A percentile compares a stretch with the other conserved stretches of the same genome.
Conservation (phyloP, 2,113 vertebrate species). For the Engystomops pustulosus region DNA sequence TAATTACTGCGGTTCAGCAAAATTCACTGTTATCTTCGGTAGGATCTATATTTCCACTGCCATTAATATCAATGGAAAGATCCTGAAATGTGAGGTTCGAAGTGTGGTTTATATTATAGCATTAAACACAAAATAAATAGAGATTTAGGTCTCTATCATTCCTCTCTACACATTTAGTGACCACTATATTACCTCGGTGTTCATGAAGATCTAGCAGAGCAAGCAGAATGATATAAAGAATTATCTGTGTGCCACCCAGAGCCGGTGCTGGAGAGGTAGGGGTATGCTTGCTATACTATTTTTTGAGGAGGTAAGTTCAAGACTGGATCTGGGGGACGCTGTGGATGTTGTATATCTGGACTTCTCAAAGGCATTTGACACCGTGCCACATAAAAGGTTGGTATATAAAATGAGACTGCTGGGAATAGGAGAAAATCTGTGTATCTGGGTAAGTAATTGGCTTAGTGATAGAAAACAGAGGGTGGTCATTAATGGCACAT, state of each 20-base stretch:
- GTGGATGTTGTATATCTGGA: too few species aligned
- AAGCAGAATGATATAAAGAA: background rate
- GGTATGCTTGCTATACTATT: too few species aligned
- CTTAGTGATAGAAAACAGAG: too few species aligned
- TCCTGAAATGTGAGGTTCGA: background rate
- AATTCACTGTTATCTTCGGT: background rate
- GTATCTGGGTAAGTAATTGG: too few species aligned
- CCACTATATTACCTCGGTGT: background rate
- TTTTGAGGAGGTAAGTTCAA: too few species aligned
- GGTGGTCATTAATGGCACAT: too few species aligned
- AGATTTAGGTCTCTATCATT: background rate
- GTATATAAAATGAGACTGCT: too few species aligned
- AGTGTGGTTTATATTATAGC: background rate
- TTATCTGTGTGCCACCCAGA: background rate
- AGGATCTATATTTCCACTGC: background rate
- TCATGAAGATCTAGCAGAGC: background rate
- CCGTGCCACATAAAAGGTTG: too few species aligned
- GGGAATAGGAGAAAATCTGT: too few species aligned
- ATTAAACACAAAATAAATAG: background rate
- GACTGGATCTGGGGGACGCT: too few species aligned
- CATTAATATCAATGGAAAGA: background rate
- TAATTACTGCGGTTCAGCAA: slow-evolving; percentile 4
- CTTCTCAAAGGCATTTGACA: too few species aligned
- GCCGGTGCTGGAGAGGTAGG: too few species aligned
- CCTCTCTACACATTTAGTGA: background rate